Evolutionary conservation across 2,797 vertebrate species (phyloP).

Genomic region (Spinus olivaceus): DNA sequence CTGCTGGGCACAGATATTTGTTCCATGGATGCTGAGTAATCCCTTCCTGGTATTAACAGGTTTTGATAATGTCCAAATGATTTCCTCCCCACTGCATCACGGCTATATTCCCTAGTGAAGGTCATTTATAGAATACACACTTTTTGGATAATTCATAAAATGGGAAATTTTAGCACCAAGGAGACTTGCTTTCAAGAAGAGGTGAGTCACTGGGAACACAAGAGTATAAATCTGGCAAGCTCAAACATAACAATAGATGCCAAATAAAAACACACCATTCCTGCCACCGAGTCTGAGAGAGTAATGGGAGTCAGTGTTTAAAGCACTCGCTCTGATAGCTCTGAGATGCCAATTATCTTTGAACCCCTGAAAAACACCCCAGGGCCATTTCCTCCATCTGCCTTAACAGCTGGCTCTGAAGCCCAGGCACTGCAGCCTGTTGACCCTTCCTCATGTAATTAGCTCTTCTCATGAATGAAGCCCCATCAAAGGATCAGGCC

Average conservation of each 20-base stretch:
- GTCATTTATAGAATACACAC: not conserved
- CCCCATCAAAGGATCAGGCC: not conserved
- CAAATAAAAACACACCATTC: slow-evolving; percentile 24
- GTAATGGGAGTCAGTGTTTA: not conserved
- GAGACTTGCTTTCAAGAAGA: slow-evolving; percentile 37
- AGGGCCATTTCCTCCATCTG: not conserved
- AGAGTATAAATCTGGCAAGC: not conserved
- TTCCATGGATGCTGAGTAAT: not conserved
- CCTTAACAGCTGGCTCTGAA: not conserved
- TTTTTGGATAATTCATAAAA: slow-evolving; percentile 22
- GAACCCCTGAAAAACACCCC: slow-evolving; percentile 2
- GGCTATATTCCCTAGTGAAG: not conserved
- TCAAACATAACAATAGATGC: not conserved
- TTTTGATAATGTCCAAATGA: not conserved
- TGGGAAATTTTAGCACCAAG: slow-evolving; percentile 14
- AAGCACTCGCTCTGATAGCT: not conserved
- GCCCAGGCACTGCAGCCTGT: not conserved
- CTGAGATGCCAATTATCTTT: not conserved
- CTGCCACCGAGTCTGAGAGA: not conserved
- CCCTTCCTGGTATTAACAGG: slow-evolving; percentile 15
- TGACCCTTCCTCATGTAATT: not conserved
- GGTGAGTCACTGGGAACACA: slow-evolving; percentile 39
- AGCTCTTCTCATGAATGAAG: not conserved
- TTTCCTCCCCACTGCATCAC: slow-evolving; percentile 26
- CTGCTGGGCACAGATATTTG: not conserved